phyloP scores from a whole-genome alignment of 2,888 invertebrate genomes.

The Capitulum mitella region DNA sequence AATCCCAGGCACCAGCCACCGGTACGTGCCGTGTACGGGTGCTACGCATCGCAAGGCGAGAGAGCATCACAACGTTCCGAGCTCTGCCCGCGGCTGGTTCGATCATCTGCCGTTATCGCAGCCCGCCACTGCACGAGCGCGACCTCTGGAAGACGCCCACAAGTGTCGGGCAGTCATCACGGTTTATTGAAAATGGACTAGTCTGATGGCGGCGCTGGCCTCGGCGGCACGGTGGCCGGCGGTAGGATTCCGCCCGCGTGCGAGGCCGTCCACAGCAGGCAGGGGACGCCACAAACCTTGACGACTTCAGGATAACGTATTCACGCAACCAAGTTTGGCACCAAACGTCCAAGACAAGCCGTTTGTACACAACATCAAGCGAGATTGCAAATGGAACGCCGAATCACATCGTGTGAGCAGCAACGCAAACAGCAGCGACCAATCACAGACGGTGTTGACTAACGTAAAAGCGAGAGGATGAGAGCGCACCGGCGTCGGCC shows the following conservation, averaged over 20 bases:
- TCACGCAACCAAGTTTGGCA: constrained; percentile 16
- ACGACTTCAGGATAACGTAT: background rate
- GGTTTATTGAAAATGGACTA: constrained; percentile 18
- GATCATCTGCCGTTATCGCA: too few relatives aligned
- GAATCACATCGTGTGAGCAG: background rate
- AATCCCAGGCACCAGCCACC: too few relatives aligned
- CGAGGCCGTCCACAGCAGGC: background rate
- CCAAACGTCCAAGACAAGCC: background rate
- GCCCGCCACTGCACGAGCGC: too few relatives aligned
- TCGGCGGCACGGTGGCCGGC: background rate
- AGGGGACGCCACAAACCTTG: background rate
- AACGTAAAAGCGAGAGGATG: background rate
- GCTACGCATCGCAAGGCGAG: too few relatives aligned
- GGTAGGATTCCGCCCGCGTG: background rate
- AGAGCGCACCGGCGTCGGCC: background rate
- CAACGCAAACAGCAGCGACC: background rate
- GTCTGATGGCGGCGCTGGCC: background rate
- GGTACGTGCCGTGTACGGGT: too few relatives aligned
- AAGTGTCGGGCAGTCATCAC: background rate
- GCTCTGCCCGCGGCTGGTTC: too few relatives aligned
- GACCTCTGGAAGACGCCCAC: too few relatives aligned
- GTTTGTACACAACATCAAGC: constrained; percentile 12
- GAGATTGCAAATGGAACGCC: constrained; percentile 8
- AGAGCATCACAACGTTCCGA: too few relatives aligned
- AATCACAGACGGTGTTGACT: constrained; percentile 19